A percentile compares a stretch with the other conserved stretches of the same genome.
phyloP scores from a whole-genome alignment of 2,113 vertebrate species.

The Paedocypris sp. region DNA sequence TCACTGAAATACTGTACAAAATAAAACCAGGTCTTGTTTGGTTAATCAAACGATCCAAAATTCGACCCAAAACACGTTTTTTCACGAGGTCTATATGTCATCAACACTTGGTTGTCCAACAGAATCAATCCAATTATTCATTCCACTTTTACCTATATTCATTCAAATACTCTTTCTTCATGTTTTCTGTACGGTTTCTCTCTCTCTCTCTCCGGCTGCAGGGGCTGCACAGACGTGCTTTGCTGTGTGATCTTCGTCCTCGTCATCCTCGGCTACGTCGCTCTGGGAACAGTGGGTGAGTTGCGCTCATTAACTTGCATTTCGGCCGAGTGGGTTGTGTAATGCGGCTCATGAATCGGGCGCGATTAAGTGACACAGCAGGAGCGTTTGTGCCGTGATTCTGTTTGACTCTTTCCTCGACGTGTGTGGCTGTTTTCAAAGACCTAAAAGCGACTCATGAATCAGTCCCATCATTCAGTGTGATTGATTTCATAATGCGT shows the following conservation, averaged over 20 bases:
- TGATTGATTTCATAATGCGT: too few relatives aligned
- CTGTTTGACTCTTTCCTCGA: neutral
- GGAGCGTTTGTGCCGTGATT: neutral
- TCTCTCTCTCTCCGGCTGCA: conserved; percentile 39
- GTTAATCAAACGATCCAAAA: too few relatives aligned
- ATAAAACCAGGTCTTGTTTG: too few relatives aligned
- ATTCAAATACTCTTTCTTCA: neutral
- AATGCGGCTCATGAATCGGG: conserved; percentile 14
- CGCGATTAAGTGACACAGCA: neutral
- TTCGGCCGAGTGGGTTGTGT: conserved; percentile 31
- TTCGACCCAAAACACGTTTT: too few relatives aligned
- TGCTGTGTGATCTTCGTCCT: conserved; percentile 84
- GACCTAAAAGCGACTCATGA: neutral
- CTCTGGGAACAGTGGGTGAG: conserved; percentile 88
- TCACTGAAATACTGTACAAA: too few relatives aligned
- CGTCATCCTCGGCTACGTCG: conserved; percentile 83
- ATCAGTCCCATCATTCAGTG: neutral
- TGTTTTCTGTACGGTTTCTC: conserved; percentile 35
- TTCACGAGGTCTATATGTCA: too few relatives aligned
- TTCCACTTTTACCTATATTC: too few relatives aligned
- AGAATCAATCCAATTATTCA: too few relatives aligned
- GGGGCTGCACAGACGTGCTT: conserved; percentile 80
- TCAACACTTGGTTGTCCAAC: too few relatives aligned
- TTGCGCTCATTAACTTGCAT: conserved; percentile 40
- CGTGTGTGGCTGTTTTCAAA: neutral